Evolutionary conservation across 2,797 vertebrate genomes (phyloP).

Genomic region (Avahi laniger): DNA sequence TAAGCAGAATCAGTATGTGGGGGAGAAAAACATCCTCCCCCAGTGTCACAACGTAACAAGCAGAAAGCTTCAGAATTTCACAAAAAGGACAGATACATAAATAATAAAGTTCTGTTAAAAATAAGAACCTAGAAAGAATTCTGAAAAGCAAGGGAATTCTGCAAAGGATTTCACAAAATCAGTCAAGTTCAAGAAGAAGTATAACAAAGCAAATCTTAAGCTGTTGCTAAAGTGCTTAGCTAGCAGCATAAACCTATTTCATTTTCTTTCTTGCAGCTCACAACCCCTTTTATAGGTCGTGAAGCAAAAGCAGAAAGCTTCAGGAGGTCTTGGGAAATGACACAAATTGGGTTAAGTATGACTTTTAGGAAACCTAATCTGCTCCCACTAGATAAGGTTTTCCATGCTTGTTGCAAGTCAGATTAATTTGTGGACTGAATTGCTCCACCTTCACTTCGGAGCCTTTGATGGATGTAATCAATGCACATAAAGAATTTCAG

Average conservation of each 20-base stretch:
- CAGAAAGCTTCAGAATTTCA: neutral
- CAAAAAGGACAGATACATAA: neutral
- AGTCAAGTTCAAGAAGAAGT: conserved; percentile 36
- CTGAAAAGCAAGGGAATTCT: conserved; percentile 43
- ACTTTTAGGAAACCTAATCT: conserved; percentile 54
- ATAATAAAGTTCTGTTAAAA: conserved; percentile 43
- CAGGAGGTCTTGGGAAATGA: conserved; percentile 43
- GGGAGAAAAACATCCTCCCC: neutral
- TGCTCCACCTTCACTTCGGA: neutral
- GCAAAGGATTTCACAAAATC: conserved; percentile 37
- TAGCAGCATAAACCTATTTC: conserved; percentile 62
- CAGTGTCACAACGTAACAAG: neutral
- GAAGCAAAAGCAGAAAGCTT: conserved; percentile 51
- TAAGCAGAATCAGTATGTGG: neutral
- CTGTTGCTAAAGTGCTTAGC: conserved; percentile 56
- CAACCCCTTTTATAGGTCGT: conserved; percentile 50
- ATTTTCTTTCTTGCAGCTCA: conserved; percentile 43
- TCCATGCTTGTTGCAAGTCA: neutral
- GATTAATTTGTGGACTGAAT: neutral
- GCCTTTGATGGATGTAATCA: neutral
- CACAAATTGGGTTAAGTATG: conserved; percentile 37
- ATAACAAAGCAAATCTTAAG: conserved; percentile 42
- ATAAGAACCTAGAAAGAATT: conserved; percentile 6
- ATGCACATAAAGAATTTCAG: neutral
- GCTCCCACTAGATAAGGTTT: conserved; percentile 61